A percentile compares a stretch with the other conserved stretches of the same genome.
These are phyloP conservation scores for Andricus quercusramuli DNA, from an alignment of 2,888 invertebrate species.

Conservation along the genomic window DNA sequence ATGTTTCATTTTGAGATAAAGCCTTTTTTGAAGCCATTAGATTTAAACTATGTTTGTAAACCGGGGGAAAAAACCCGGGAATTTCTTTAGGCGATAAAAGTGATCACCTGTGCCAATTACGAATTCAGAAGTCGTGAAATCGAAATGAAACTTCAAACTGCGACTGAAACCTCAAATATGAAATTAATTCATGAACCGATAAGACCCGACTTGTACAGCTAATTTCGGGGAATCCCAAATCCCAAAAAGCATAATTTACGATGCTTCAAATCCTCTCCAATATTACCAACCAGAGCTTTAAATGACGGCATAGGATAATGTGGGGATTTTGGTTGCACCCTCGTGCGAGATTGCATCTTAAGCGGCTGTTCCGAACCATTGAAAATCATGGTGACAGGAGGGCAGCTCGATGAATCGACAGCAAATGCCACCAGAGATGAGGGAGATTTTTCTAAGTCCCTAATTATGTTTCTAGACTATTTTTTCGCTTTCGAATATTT, in stretches of 20 bases:
- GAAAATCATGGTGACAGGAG: slow-evolving; percentile 37
- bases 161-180: neutral
- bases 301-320: slow-evolving; percentile 40
- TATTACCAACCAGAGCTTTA: slow-evolving; percentile 46
- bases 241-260: slow-evolving; percentile 58
- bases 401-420: slow-evolving; percentile 32
- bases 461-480: slow-evolving; percentile 10
- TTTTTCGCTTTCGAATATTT: neutral
- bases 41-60: too few relatives aligned
- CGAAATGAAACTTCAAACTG: neutral
- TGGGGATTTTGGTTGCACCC: slow-evolving; percentile 43
- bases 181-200: slow-evolving; percentile 5
- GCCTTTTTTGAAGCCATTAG: too few relatives aligned
- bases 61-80: too few relatives aligned
- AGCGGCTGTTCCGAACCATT: slow-evolving; percentile 36
- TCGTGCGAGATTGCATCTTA: slow-evolving; percentile 42
- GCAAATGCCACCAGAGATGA: slow-evolving; percentile 20
- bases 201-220: slow-evolving; percentile 17
- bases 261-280: slow-evolving; percentile 45
- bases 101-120: neutral
- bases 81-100: too few relatives aligned
- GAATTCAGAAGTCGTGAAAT: neutral
- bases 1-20: too few relatives aligned
- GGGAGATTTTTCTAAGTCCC: slow-evolving; percentile 13
- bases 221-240: slow-evolving; percentile 50